These are phyloP conservation scores for Rhamnusium bicolor DNA, from an alignment of 2,888 invertebrate genomes.

Conservation along the genomic window DNA sequence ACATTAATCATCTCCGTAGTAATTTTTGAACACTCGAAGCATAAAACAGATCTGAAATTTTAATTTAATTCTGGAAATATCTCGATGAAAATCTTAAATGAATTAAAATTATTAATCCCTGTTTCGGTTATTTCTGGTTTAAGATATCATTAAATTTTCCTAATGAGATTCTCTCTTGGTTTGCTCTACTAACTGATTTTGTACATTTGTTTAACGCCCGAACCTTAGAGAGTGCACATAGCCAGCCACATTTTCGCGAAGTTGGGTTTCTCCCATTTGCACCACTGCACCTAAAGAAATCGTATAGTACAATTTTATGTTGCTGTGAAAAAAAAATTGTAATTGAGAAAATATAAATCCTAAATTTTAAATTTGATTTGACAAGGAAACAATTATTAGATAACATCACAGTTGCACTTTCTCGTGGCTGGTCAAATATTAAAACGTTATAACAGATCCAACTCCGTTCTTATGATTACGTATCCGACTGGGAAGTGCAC, in stretches of 20 bases:
- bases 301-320: too few species aligned
- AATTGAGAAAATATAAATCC: too few species aligned
- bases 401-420: too few species aligned
- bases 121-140: constrained; percentile 17
- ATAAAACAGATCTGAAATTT: constrained; percentile 25
- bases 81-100: constrained; percentile 26
- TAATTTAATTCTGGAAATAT: constrained; percentile 29
- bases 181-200: neutral
- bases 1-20: constrained; percentile 30
- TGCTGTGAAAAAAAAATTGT: too few species aligned
- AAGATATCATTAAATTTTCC: constrained; percentile 15
- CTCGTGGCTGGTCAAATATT: too few species aligned
- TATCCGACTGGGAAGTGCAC: too few species aligned
- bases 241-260: neutral
- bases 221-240: neutral
- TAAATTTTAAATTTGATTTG: too few species aligned
- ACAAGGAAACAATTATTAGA: too few species aligned
- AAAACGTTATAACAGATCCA: too few species aligned
- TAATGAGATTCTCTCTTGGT: constrained; percentile 5
- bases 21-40: constrained; percentile 25
- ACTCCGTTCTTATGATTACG: too few species aligned
- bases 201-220: neutral
- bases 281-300: too few species aligned
- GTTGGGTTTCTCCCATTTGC: neutral
- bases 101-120: constrained; percentile 34